Evolutionary conservation across 2,888 invertebrate species (phyloP).

Genomic region (Watsonalla binaria): DNA sequence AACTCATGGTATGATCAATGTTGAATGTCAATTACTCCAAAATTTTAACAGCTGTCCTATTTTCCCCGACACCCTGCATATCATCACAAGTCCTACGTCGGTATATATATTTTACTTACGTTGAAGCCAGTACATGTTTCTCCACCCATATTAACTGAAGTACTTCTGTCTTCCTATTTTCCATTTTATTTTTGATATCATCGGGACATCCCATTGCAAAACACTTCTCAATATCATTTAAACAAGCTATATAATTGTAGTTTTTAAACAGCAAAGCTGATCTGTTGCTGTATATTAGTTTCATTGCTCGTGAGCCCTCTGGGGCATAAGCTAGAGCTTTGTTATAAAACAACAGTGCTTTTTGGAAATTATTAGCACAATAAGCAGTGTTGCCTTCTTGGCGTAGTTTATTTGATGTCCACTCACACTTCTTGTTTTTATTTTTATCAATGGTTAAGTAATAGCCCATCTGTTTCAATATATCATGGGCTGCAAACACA

Average conservation of each 20-base stretch:
- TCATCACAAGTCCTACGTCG: no score
- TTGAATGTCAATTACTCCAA: no score
- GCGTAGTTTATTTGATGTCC: constrained; percentile 18
- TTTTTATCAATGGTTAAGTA: neutral
- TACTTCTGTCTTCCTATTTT: constrained; percentile 13
- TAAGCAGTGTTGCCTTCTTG: constrained; percentile 22
- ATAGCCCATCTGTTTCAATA: neutral
- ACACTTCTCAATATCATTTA: constrained; percentile 26
- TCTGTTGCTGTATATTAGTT: constrained; percentile 29
- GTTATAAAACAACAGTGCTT: constrained; percentile 17
- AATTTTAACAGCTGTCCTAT: no score
- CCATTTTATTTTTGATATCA: constrained; percentile 19
- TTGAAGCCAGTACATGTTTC: neutral
- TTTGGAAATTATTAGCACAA: neutral
- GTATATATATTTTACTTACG: no score
- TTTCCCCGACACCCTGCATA: no score
- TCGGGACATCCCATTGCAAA: constrained; percentile 23
- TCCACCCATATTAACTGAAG: neutral
- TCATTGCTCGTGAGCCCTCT: constrained; percentile 18
- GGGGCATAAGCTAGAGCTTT: constrained; percentile 29
- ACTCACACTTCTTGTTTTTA: neutral
- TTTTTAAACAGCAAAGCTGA: constrained; percentile 23
- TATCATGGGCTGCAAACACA: neutral
- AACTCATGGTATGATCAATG: no score
- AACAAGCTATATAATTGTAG: constrained; percentile 15